Evolutionary conservation across 2,797 vertebrate genomes (phyloP).

Genomic region (Buceros bicornis): DNA sequence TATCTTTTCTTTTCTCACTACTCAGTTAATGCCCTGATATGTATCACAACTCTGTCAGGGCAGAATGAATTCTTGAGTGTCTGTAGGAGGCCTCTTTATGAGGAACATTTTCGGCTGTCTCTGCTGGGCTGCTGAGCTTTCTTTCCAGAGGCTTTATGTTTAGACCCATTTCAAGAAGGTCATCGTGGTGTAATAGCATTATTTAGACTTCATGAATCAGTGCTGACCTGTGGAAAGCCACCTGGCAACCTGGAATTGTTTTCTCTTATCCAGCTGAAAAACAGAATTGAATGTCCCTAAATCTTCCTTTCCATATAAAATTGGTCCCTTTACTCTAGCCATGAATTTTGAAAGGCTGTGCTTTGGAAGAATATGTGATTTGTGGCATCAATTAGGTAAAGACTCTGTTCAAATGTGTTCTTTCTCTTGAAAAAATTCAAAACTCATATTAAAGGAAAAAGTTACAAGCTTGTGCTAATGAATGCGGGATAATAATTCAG

Average conservation of each 20-base stretch:
- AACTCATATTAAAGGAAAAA: neutral
- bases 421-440: neutral
- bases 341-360: slow-evolving; percentile 33
- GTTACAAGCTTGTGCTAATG: neutral
- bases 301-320: slow-evolving; percentile 35
- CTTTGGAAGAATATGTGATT: slow-evolving; percentile 13
- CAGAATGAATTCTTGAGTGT: neutral
- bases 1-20: neutral
- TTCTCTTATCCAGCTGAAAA: slow-evolving; percentile 30
- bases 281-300: slow-evolving; percentile 20
- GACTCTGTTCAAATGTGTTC: neutral
- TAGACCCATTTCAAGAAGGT: slow-evolving; percentile 15
- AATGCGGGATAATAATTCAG: neutral
- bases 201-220: slow-evolving; percentile 23
- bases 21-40: neutral
- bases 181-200: neutral
- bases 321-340: neutral
- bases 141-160: neutral
- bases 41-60: neutral
- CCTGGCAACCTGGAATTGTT: neutral
- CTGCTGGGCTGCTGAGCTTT: neutral
- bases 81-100: neutral
- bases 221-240: neutral
- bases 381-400: slow-evolving; percentile 5
- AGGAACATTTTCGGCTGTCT: neutral